A percentile compares a stretch with the other conserved stretches of the same genome.
phyloP scores from a whole-genome alignment of 2,113 vertebrate genomes.

The Datnioides undecimradiatus region DNA sequence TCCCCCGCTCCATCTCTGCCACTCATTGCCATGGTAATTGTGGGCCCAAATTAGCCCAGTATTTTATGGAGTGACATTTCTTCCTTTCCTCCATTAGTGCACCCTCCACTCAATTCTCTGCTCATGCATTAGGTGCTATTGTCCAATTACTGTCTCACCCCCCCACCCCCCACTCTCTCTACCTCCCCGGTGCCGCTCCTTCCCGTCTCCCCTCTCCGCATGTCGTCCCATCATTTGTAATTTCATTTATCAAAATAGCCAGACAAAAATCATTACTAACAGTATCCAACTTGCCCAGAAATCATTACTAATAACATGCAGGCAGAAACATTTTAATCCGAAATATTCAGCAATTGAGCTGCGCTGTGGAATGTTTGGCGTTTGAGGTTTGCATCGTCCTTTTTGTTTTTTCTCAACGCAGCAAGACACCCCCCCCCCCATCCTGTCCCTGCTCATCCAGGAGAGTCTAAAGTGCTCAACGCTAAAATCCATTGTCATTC shows the following conservation, averaged over 20 bases:
- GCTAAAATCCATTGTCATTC: conserved; percentile 22
- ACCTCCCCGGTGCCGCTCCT: not conserved
- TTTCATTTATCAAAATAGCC: conserved; percentile 34
- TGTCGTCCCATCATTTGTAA: conserved; percentile 15
- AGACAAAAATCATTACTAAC: conserved; percentile 45
- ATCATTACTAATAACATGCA: conserved; percentile 15
- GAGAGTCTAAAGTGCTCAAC: conserved; percentile 2
- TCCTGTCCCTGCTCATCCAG: not conserved
- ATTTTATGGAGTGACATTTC: conserved; percentile 65
- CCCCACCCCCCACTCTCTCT: not conserved
- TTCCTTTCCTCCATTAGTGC: conserved; percentile 48
- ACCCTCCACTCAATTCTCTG: conserved; percentile 37
- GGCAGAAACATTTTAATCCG: conserved; percentile 29
- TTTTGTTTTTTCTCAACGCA: not conserved
- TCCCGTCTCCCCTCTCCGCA: not conserved
- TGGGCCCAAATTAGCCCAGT: conserved; percentile 47
- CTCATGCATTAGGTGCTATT: conserved; percentile 35
- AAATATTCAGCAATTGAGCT: not conserved
- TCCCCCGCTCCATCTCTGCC: conserved; percentile 6
- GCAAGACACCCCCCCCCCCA: too few species aligned
- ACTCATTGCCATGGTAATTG: conserved; percentile 51
- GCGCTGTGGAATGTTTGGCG: conserved; percentile 6
- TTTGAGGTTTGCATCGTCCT: not conserved
- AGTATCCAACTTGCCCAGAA: not conserved
- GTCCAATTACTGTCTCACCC: conserved; percentile 48